Evolutionary conservation across 2,888 invertebrate species (phyloP).

Genomic region (Leptinotarsa peninsularis): DNA sequence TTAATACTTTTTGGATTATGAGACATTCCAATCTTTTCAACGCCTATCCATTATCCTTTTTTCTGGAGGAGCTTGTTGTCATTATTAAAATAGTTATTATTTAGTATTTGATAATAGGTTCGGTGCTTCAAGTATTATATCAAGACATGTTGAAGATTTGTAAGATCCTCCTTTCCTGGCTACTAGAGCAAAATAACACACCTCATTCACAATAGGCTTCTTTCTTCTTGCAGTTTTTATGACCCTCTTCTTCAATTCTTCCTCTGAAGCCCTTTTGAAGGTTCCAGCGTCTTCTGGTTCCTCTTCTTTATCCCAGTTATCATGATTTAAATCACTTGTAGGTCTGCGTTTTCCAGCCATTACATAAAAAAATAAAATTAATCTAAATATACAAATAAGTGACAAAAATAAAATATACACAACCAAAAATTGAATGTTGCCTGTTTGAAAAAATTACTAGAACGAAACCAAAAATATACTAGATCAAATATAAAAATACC

Average conservation of each 20-base stretch:
- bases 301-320: conserved; percentile 87
- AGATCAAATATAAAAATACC: too few relatives aligned
- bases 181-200: conserved; percentile 12
- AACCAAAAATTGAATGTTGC: background rate
- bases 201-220: conserved; percentile 54
- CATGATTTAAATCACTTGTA: conserved; percentile 80
- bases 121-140: background rate
- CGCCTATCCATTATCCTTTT: too few relatives aligned
- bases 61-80: too few relatives aligned
- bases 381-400: background rate
- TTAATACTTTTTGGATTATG: too few relatives aligned
- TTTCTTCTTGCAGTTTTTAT: conserved; percentile 84
- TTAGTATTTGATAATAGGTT: too few relatives aligned
- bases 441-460: too few relatives aligned
- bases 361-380: background rate
- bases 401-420: background rate
- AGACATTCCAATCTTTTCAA: too few relatives aligned
- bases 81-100: too few relatives aligned
- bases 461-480: too few relatives aligned
- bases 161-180: background rate
- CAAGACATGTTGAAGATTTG: background rate
- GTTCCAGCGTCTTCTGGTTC: conserved; percentile 80
- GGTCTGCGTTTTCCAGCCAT: conserved; percentile 84
- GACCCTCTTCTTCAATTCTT: conserved; percentile 79
- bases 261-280: conserved; percentile 76